Base-by-base conservation (phyloP, 2,113 vertebrate genomes). In the Alouatta palliata region DNA sequence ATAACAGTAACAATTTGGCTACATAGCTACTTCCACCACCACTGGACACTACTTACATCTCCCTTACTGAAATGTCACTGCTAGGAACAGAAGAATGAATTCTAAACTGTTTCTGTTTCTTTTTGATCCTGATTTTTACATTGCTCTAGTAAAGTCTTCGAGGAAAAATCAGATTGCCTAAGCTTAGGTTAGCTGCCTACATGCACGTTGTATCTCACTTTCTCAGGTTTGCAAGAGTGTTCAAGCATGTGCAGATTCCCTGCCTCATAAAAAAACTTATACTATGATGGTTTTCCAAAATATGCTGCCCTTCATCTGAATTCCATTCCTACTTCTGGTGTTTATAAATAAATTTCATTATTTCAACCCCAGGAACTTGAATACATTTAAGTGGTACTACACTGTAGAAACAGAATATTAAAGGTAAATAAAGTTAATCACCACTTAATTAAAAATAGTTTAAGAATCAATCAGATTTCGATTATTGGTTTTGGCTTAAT, bases 391-490 rank as follows among this genome's bases (percentile, higher is more conserved):
- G n/a, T 32, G 66, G 5, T 20, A 82, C 45, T 16, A 58, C 35
- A 47, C 21, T 58, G 93, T n/a, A 93, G 79, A 93, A 96, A 40
- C 16, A 76, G 21, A 49, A 71, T 19, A 90, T 27, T 70, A 79
- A 82, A 45, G 2, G n/a, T 49, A 70, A 79, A 30, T 2, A 79
- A 49, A 71, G 3, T 27, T 17, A 85, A 93, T 13, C 27, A 61
- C 56, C 19, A 37, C 13, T 80, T 73, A 71, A 25, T 45, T 81
- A 92, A 73, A 64, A 20, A 70, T 49, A n/a, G 17, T 25, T 27
- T 83, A 56, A 77, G 83, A 76, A 9, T 35, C 6, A 70, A 52
- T 87, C 58, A 35, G 6, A 83, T 76, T 82, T 82, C 17, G 6
- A 77, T 49, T 70, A 32, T 27, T 91, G 30, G 3, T 70, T 91